Percentiles rank a stretch among this genome's conserved stretches.
Evolutionary conservation across 2,797 vertebrate genomes (phyloP).

Genomic region (Melanotaenia boesemani): DNA sequence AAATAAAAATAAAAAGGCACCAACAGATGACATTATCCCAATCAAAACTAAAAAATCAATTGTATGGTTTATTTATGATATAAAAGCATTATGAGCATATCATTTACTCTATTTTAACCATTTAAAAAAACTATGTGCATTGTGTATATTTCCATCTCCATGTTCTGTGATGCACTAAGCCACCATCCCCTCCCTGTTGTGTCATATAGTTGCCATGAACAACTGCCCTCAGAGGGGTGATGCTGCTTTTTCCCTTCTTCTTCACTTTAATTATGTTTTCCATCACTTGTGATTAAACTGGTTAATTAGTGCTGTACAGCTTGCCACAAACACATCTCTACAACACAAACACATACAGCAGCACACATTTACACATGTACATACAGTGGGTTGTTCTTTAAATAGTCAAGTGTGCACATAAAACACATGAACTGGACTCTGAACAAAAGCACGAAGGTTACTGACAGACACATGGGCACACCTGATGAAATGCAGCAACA

Average conservation of each 20-base stretch:
- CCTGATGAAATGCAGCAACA: constrained; percentile 40
- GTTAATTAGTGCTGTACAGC: constrained; percentile 68
- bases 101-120: neutral
- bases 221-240: constrained; percentile 65
- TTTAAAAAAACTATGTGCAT: neutral
- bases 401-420: neutral
- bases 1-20: neutral
- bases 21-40: neutral
- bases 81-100: neutral
- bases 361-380: constrained; percentile 13
- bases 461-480: constrained; percentile 18
- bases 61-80: no score
- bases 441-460: constrained; percentile 12
- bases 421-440: constrained; percentile 5
- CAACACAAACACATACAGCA: constrained; percentile 34
- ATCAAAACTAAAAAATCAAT: neutral
- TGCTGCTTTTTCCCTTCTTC: constrained; percentile 53
- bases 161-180: constrained; percentile 34
- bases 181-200: constrained; percentile 21
- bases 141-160: constrained; percentile 18
- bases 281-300: constrained; percentile 68
- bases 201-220: constrained; percentile 64
- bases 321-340: constrained; percentile 37
- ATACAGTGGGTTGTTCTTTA: constrained; percentile 23
- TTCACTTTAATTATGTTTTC: constrained; percentile 72